Evolutionary conservation across 2,888 invertebrate genomes (phyloP).

Genomic region (Drosophila quinaria): DNA sequence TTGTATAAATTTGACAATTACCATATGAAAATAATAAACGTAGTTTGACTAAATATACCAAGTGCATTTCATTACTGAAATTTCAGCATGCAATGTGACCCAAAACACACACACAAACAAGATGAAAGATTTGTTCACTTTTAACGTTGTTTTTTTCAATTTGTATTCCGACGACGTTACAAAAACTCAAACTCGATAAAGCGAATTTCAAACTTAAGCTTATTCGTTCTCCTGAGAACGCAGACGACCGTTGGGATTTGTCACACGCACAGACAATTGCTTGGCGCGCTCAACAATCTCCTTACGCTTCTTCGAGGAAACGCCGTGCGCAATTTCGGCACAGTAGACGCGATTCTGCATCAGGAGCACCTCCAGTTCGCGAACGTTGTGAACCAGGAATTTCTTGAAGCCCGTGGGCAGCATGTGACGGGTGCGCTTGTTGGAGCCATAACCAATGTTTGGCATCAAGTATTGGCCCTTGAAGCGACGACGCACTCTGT

Average conservation of each 20-base stretch:
- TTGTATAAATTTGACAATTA: slow-evolving; percentile 8
- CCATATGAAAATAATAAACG: slow-evolving; percentile 40
- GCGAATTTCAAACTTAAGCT: slow-evolving; percentile 84
- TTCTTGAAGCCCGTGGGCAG: slow-evolving; percentile 99
- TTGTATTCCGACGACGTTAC: slow-evolving; percentile 77
- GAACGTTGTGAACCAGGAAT: slow-evolving; percentile 95
- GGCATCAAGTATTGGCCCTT: slow-evolving; percentile 99
- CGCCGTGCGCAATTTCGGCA: slow-evolving; percentile 98
- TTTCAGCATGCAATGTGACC: not conserved
- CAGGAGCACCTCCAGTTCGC: slow-evolving; percentile 98
- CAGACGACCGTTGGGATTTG: slow-evolving; percentile 98
- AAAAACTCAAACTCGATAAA: slow-evolving; percentile 70
- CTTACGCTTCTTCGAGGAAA: slow-evolving; percentile 99
- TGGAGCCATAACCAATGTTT: slow-evolving; percentile 99
- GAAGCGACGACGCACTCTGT: slow-evolving; percentile 99
- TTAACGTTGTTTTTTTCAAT: slow-evolving; percentile 69
- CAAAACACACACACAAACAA: slow-evolving; percentile 5
- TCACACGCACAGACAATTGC: slow-evolving; percentile 97
- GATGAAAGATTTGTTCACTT: slow-evolving; percentile 30
- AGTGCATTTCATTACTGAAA: not conserved
- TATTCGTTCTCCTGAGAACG: slow-evolving; percentile 99
- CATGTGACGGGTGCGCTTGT: slow-evolving; percentile 97
- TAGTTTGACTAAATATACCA: slow-evolving; percentile 13
- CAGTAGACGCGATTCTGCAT: slow-evolving; percentile 99
- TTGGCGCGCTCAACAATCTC: slow-evolving; percentile 98